Base-by-base conservation (phyloP, 2,888 invertebrate species). In the Erynnis tages region DNA sequence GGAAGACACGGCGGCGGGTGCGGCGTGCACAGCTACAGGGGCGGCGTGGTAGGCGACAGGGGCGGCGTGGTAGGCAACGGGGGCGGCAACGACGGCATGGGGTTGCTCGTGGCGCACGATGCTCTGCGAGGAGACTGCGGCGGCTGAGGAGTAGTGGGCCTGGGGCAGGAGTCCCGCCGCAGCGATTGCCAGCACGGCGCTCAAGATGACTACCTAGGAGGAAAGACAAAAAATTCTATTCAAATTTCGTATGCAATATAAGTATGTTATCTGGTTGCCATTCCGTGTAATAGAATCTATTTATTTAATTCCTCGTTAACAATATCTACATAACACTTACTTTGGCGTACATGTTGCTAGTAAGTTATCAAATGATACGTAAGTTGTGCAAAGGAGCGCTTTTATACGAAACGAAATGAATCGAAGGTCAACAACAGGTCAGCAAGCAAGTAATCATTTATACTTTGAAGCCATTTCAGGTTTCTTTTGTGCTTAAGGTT, bases 191-290 rank as follows among this genome's bases (percentile, higher is more conserved):
- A 91, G 65, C 21, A 91, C 54, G 47, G 73, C 73, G 60, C 76
- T 72, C 59, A 91, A 54, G 21, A 81, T 60, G 55, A 79, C 57
- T 38, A 90, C 67, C 91, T 91, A n/a, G n/a, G n/a, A n/a, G n/a
- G n/a, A n/a, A n/a, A n/a, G n/a, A n/a, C n/a, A n/a, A n/a, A n/a
- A n/a, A n/a, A n/a, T n/a, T n/a, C n/a, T n/a, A n/a, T n/a, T n/a
- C n/a, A n/a, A n/a, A n/a, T n/a, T n/a, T n/a, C n/a, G n/a, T n/a
- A n/a, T n/a, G n/a, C n/a, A n/a, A n/a, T n/a, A n/a, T n/a, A n/a
- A n/a, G n/a, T n/a, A n/a, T n/a, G n/a, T n/a, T n/a, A n/a, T n/a
- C n/a, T n/a, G n/a, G n/a, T n/a, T n/a, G n/a, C n/a, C n/a, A n/a
- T n/a, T n/a, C n/a, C n/a, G n/a, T n/a, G n/a, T n/a, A n/a, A n/a